These are phyloP conservation scores for Sceliomorpha sp. DNA, from an alignment of 2,888 invertebrate genomes.

Conservation along the genomic window DNA sequence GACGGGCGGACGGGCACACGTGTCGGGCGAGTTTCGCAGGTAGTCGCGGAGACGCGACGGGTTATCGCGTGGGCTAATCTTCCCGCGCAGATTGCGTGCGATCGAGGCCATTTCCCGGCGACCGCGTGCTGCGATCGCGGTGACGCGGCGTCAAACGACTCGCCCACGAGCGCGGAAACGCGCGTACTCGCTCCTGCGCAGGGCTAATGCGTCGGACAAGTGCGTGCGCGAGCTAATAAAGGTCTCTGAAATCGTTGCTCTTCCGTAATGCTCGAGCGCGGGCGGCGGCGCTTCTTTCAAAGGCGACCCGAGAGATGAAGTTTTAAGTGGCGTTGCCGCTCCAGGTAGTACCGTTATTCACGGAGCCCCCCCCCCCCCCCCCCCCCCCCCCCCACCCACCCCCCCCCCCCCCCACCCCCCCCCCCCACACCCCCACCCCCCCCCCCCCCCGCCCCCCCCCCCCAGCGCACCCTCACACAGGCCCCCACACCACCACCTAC, in stretches of 20 bases:
- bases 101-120: slow-evolving; percentile 23
- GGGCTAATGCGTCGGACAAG: too few relatives aligned
- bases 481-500: too few relatives aligned
- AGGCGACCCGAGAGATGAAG: slow-evolving; percentile 58
- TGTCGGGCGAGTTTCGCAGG: slow-evolving; percentile 38
- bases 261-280: slow-evolving; percentile 40
- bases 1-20: slow-evolving; percentile 10
- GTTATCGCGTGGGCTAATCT: slow-evolving; percentile 47
- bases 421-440: too few relatives aligned
- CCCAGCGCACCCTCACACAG: too few relatives aligned
- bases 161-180: slow-evolving; percentile 43
- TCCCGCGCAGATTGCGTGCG: slow-evolving; percentile 40
- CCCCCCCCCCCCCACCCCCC: too few relatives aligned
- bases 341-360: slow-evolving; percentile 65
- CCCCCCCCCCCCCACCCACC: too few relatives aligned
- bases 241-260: slow-evolving; percentile 39
- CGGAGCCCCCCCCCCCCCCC: too few relatives aligned
- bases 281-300: slow-evolving; percentile 18
- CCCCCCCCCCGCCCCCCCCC: too few relatives aligned
- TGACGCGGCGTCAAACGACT: slow-evolving; percentile 36
- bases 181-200: slow-evolving; percentile 9
- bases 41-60: slow-evolving; percentile 11
- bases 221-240: slow-evolving; percentile 33
- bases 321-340: slow-evolving; percentile 64
- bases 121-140: slow-evolving; percentile 30